Conservation (phyloP, 1,140 invertebrate genomes). For the Gerris buenoi region DNA sequence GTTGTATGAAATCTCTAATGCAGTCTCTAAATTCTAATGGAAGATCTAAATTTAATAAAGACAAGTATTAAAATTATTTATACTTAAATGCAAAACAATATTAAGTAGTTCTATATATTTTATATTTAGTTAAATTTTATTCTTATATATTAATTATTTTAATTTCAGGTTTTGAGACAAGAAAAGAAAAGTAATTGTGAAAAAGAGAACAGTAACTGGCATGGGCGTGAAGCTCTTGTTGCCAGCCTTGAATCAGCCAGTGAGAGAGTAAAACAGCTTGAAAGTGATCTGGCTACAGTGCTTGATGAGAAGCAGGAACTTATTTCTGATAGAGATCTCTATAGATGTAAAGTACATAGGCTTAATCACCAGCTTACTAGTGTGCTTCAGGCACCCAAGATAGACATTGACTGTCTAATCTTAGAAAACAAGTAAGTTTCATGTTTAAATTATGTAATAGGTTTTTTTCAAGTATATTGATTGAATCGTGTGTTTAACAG, state of each 20-base stretch:
- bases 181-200: neutral
- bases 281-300: slow-evolving; percentile 55
- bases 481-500: too few species aligned
- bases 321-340: slow-evolving; percentile 64
- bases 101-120: too few species aligned
- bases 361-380: slow-evolving; percentile 66
- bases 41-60: too few species aligned
- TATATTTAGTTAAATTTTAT: too few species aligned
- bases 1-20: too few species aligned
- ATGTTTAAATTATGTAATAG: neutral
- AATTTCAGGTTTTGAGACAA: neutral
- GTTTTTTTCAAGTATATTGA: neutral
- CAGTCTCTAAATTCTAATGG: too few species aligned
- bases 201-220: neutral
- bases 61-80: too few species aligned
- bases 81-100: too few species aligned
- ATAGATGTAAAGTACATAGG: slow-evolving; percentile 66
- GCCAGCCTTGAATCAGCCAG: neutral
- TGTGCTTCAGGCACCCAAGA: slow-evolving; percentile 42
- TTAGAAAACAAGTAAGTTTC: slow-evolving; percentile 53
- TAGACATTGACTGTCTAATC: slow-evolving; percentile 67
- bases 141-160: too few species aligned
- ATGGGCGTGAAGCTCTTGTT: neutral
- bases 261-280: slow-evolving; percentile 39
- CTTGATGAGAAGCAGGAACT: slow-evolving; percentile 78